A percentile compares a stretch with the other conserved stretches of the same genome.
Conservation (phyloP, 92 coral and sea anemone genomes). For the Umimayanthus kanabou region DNA sequence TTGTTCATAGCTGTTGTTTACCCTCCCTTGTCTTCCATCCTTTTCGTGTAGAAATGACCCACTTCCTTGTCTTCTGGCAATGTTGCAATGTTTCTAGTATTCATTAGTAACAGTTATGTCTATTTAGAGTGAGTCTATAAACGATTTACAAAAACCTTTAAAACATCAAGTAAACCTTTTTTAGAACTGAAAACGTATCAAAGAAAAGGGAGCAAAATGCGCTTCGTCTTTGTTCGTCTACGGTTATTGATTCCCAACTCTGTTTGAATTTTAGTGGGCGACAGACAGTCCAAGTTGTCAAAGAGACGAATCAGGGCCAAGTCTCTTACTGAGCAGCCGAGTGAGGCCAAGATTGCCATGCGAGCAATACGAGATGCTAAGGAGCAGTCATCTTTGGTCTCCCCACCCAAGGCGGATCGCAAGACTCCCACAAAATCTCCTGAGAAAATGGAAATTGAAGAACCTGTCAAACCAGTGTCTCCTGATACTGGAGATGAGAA, state of each 20-base stretch:
- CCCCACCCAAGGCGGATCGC: slow-evolving; percentile 15
- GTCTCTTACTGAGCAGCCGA: slow-evolving; percentile 35
- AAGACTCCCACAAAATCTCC: slow-evolving; percentile 35
- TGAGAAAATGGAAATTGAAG: slow-evolving; percentile 23
- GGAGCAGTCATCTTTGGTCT: background rate
- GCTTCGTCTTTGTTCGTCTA: background rate
- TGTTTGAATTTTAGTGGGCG: background rate
- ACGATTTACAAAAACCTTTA: too few species aligned
- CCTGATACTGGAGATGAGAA: slow-evolving; percentile 24
- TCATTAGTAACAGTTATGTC: too few species aligned
- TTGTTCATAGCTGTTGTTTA: too few species aligned
- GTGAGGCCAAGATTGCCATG: slow-evolving; percentile 41
- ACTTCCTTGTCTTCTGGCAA: too few species aligned
- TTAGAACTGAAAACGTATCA: too few species aligned
- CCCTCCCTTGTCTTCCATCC: too few species aligned
- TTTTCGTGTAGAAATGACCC: too few species aligned
- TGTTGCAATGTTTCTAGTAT: too few species aligned
- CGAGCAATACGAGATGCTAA: slow-evolving; percentile 37
- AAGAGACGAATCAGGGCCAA: slow-evolving; percentile 30
- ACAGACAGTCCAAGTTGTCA: slow-evolving; percentile 27
- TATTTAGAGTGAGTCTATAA: too few species aligned
- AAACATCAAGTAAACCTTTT: too few species aligned
- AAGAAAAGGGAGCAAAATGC: background rate
- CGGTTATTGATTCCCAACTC: background rate
- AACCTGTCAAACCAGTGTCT: slow-evolving; percentile 41